Conservation (phyloP, 2,888 invertebrate genomes). For the Hirtodrosophila alboralis region DNA sequence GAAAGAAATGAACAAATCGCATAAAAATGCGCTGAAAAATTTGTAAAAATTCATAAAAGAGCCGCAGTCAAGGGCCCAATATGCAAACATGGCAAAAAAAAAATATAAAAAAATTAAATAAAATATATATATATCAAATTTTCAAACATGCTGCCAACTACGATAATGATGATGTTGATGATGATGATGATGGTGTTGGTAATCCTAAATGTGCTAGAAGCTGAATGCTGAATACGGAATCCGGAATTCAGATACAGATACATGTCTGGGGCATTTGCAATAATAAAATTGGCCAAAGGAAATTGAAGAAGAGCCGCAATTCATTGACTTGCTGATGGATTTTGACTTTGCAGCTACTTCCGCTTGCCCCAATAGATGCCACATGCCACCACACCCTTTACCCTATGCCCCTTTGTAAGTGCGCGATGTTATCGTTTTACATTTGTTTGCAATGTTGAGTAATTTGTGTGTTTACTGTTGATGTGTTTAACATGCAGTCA, state of each 20-base stretch:
- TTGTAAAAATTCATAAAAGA: slow-evolving; percentile 59
- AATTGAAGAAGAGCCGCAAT: slow-evolving; percentile 74
- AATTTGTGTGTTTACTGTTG: slow-evolving; percentile 74
- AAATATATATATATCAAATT: slow-evolving; percentile 62
- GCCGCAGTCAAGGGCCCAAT: slow-evolving; percentile 49
- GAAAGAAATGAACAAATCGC: slow-evolving; percentile 61
- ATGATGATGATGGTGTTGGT: slow-evolving; percentile 26
- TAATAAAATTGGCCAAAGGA: slow-evolving; percentile 58
- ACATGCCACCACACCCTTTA: background rate
- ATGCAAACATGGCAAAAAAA: slow-evolving; percentile 69
- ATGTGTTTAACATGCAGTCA: slow-evolving; percentile 55
- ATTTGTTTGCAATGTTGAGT: slow-evolving; percentile 77
- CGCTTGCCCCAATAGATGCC: background rate
- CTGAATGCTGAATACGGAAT: slow-evolving; percentile 39
- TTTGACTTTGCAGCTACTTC: slow-evolving; percentile 38
- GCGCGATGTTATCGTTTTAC: slow-evolving; percentile 68
- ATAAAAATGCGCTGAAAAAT: slow-evolving; percentile 68
- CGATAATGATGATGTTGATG: slow-evolving; percentile 30
- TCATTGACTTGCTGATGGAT: slow-evolving; percentile 70
- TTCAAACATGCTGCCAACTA: slow-evolving; percentile 55
- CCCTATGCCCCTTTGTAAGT: background rate
- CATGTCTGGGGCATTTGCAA: slow-evolving; percentile 32
- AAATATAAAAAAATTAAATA: slow-evolving; percentile 16
- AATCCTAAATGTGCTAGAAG: slow-evolving; percentile 24
- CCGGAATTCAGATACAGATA: too few relatives aligned